Percentiles rank a stretch among this genome's conserved stretches.
Conservation (phyloP, 2,113 vertebrate species). For the Megaptera novaeangliae region DNA sequence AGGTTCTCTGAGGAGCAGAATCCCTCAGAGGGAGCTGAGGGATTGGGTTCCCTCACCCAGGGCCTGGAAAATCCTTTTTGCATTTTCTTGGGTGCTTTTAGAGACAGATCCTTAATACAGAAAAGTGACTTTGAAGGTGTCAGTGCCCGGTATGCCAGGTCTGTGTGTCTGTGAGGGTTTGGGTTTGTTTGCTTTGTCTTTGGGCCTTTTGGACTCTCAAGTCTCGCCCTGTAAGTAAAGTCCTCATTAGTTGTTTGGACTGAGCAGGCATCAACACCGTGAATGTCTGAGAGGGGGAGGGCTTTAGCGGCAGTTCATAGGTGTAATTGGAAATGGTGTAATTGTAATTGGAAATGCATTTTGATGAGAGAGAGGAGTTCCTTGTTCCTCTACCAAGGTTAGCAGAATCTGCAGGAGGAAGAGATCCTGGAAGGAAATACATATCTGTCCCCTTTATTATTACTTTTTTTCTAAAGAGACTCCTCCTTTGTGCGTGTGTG, state of each 20-base stretch:
- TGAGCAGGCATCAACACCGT: neutral
- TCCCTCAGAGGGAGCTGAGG: neutral
- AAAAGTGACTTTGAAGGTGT: neutral
- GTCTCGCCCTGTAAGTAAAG: neutral
- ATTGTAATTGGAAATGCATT: neutral
- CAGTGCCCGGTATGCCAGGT: neutral
- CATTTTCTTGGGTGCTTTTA: neutral
- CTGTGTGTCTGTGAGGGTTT: neutral
- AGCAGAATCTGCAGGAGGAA: neutral
- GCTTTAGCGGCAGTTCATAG: neutral
- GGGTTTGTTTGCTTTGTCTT: neutral
- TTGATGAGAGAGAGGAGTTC: neutral
- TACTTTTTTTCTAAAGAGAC: neutral
- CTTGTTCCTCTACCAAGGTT: neutral
- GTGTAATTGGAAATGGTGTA: neutral
- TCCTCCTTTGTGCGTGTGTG: neutral
- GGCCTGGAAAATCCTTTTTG: neutral
- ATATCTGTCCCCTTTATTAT: too few relatives aligned
- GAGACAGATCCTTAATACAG: neutral
- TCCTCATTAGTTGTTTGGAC: neutral
- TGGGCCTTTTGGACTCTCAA: neutral
- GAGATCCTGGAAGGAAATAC: neutral
- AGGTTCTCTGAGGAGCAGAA: neutral
- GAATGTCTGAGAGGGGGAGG: neutral
- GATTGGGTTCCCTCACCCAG: neutral